A percentile compares a stretch with the other conserved stretches of the same genome.
Evolutionary conservation across 2,113 vertebrate species (phyloP).

Genomic region (Myanophis thanlyinensis): DNA sequence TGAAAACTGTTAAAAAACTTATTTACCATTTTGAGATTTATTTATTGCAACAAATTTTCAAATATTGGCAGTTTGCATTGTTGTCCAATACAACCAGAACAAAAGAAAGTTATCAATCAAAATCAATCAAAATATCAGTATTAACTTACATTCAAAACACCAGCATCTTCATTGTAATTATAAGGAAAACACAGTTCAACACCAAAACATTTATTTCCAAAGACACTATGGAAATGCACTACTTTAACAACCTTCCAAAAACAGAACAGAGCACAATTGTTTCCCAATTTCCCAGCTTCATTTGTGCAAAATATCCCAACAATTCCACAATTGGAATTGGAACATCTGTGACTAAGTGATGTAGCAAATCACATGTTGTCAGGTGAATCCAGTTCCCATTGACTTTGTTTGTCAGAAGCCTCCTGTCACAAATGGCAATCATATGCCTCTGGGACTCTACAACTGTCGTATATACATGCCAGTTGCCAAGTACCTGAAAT

Average conservation of each 20-base stretch:
- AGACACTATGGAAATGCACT: background rate
- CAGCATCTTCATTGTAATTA: background rate
- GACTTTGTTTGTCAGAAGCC: background rate
- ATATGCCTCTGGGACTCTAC: background rate
- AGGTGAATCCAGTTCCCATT: background rate
- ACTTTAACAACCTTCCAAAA: background rate
- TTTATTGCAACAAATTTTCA: background rate
- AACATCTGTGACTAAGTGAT: background rate
- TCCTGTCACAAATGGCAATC: background rate
- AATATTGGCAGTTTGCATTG: background rate
- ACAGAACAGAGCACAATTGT: background rate
- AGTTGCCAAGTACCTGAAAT: background rate
- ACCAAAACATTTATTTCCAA: background rate
- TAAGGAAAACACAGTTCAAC: background rate
- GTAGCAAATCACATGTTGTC: background rate
- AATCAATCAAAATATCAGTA: background rate
- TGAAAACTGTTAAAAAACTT: background rate
- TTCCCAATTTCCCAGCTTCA: background rate
- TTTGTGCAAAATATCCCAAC: background rate
- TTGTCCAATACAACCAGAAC: background rate
- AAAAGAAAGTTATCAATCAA: background rate
- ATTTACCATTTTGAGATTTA: background rate
- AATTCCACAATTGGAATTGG: background rate
- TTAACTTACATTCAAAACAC: background rate
- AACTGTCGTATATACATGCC: background rate